Evolutionary conservation across 2,888 invertebrate species (phyloP).

Genomic region (Hypsopygia costalis): DNA sequence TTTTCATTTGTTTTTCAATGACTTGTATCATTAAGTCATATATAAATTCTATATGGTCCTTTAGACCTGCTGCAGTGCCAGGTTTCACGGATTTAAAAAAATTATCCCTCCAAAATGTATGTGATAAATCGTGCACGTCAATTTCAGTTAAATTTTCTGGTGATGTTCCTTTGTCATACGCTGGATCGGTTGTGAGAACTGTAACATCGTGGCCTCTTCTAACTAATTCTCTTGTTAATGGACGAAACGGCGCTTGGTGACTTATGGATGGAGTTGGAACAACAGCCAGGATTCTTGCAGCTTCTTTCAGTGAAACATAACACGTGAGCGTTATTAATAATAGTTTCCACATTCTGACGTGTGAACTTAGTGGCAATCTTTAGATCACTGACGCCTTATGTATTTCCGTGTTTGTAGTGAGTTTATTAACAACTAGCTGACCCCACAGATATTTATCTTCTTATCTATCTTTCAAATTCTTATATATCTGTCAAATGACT

Average conservation of each 20-base stretch:
- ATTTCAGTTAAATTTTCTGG: slow-evolving; percentile 14
- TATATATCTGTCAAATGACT: too few species aligned
- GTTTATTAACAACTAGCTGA: too few species aligned
- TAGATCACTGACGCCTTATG: too few species aligned
- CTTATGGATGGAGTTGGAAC: slow-evolving; percentile 48
- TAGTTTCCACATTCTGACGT: too few species aligned
- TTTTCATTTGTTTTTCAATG: slow-evolving; percentile 17
- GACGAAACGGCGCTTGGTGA: slow-evolving; percentile 62
- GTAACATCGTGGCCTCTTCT: slow-evolving; percentile 65
- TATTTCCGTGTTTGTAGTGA: too few species aligned
- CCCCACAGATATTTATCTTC: too few species aligned
- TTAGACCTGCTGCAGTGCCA: too few species aligned
- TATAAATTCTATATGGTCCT: too few species aligned
- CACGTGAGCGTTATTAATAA: too few species aligned
- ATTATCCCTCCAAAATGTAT: slow-evolving; percentile 1
- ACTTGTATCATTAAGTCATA: slow-evolving; percentile 1
- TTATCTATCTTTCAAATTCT: too few species aligned
- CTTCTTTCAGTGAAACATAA: too few species aligned
- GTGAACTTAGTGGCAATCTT: too few species aligned
- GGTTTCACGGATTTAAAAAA: neutral
- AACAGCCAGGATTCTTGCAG: slow-evolving; percentile 9
- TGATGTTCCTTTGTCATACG: slow-evolving; percentile 2
- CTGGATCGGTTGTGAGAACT: slow-evolving; percentile 52
- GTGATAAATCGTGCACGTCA: slow-evolving; percentile 8
- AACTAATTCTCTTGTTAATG: slow-evolving; percentile 55